Conservation (phyloP, 2,113 vertebrate genomes). For the Petrocephalus zakoni region DNA sequence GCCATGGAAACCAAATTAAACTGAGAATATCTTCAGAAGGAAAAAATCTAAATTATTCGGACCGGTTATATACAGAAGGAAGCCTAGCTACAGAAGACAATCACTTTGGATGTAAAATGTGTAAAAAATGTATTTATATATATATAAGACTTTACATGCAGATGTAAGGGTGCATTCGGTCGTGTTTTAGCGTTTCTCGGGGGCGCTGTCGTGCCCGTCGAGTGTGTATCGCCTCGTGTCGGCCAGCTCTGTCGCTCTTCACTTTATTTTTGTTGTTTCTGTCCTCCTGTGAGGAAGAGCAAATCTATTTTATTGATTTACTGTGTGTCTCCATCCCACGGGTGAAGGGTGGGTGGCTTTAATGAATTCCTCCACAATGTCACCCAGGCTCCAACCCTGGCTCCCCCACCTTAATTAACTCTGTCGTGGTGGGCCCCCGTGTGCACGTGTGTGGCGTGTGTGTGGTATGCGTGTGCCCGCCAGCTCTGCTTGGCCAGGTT, state of each 20-base stretch:
- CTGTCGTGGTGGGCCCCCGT: conserved; percentile 24
- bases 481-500: not conserved
- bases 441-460: conserved; percentile 15
- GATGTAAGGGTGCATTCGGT: not conserved
- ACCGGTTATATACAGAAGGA: conserved; percentile 59
- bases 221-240: conserved; percentile 31
- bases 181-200: not conserved
- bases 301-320: conserved; percentile 72
- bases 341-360: conserved; percentile 63
- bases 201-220: not conserved
- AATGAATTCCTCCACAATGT: conserved; percentile 70
- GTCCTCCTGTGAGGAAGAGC: conserved; percentile 53
- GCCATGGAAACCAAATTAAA: conserved; percentile 77
- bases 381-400: conserved; percentile 57
- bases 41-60: conserved; percentile 71
- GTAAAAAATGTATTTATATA: not conserved
- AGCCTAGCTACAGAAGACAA: conserved; percentile 39
- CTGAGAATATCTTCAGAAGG: conserved; percentile 70
- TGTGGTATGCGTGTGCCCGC: not conserved
- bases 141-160: not conserved
- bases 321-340: conserved; percentile 64
- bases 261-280: conserved; percentile 31
- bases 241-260: conserved; percentile 26
- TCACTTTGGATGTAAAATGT: not conserved
- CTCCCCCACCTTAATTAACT: conserved; percentile 75